Percentiles rank a stretch among this genome's conserved stretches.
Evolutionary conservation across 2,797 vertebrate species (phyloP).

Genomic region (Enteromius anoplus): DNA sequence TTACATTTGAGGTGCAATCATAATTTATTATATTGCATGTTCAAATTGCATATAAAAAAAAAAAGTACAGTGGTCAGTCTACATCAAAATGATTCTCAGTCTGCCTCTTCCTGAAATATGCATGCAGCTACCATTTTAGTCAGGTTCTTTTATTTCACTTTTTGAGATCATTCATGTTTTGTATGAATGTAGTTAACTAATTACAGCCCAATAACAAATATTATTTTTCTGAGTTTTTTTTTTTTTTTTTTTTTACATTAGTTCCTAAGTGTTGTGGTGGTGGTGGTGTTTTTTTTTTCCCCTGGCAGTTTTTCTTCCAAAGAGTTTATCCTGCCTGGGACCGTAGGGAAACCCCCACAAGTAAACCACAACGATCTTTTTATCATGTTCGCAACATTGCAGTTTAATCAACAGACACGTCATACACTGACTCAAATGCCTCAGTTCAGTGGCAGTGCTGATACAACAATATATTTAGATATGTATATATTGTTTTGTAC

Average conservation of each 20-base stretch:
- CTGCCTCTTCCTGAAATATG: slow-evolving; percentile 2
- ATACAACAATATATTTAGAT: background rate
- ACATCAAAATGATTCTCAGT: background rate
- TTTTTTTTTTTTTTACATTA: background rate
- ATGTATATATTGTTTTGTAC: background rate
- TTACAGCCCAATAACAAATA: background rate
- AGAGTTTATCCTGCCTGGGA: slow-evolving; percentile 51
- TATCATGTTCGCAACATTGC: slow-evolving; percentile 52
- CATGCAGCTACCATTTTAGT: background rate
- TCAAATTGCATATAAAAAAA: background rate
- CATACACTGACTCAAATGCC: slow-evolving; percentile 9
- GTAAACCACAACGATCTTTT: slow-evolving; percentile 53
- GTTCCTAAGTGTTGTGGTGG: background rate
- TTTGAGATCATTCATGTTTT: background rate
- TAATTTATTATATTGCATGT: background rate
- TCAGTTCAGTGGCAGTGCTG: background rate
- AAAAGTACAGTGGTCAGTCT: background rate
- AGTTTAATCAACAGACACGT: slow-evolving; percentile 48
- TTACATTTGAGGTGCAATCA: background rate
- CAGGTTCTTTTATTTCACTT: background rate
- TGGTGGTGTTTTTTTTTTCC: slow-evolving; percentile 20
- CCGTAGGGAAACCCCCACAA: slow-evolving; percentile 55
- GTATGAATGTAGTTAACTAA: background rate
- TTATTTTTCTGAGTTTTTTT: background rate
- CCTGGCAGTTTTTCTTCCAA: slow-evolving; percentile 51